These are phyloP conservation scores for Theocolax elegans DNA, from an alignment of 1,140 invertebrate species.

Conservation along the genomic window DNA sequence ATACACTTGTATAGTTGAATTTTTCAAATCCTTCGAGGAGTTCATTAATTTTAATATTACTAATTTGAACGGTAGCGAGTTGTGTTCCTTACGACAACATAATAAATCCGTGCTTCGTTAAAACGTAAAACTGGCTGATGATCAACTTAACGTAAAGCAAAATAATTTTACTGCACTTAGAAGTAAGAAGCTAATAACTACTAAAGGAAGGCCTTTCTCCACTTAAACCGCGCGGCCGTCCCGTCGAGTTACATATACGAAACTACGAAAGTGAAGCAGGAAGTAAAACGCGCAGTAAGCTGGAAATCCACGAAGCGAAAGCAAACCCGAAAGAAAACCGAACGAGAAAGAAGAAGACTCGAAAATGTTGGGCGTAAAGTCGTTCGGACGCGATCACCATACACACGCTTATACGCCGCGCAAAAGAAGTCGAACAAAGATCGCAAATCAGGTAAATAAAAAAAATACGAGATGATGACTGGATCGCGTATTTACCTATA, in stretches of 20 bases:
- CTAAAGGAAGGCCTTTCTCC: conserved; percentile 35
- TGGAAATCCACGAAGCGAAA: not conserved
- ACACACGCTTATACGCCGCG: too few relatives aligned
- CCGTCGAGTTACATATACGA: not conserved
- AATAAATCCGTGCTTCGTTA: conserved; percentile 30
- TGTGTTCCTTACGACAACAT: conserved; percentile 18
- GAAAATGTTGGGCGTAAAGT: not conserved
- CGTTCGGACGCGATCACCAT: too few relatives aligned
- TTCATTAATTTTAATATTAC: conserved; percentile 35
- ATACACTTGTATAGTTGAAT: too few relatives aligned
- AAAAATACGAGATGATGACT: conserved; percentile 1
- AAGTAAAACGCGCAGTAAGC: conserved; percentile 26
- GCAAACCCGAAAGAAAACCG: conserved; percentile 9
- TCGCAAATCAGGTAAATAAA: not conserved
- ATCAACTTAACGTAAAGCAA: conserved; percentile 31
- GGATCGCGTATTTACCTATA: not conserved
- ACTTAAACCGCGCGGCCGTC: not conserved
- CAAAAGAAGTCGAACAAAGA: not conserved
- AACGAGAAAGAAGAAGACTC: not conserved
- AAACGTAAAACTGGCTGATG: conserved; percentile 31
- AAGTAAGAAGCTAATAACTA: conserved; percentile 32
- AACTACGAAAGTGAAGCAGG: conserved; percentile 27
- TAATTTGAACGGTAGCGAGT: conserved; percentile 28
- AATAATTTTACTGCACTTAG: conserved; percentile 35
- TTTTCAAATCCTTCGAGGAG: conserved; percentile 10